Evolutionary conservation across 1,140 invertebrate species (phyloP).

Genomic region (Zaprionus camerounensis): DNA sequence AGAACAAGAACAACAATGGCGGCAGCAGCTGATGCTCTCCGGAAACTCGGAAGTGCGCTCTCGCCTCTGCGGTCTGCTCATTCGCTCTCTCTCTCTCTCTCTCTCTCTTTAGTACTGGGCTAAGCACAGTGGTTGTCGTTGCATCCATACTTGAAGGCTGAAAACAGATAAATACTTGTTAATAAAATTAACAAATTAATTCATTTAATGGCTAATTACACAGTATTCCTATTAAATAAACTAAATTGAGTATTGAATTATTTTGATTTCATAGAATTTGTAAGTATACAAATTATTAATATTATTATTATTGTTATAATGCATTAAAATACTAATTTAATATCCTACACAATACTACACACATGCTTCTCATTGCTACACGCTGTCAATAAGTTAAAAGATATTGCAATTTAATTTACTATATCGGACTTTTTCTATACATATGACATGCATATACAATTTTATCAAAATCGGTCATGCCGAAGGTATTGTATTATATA

Average conservation of each 20-base stretch:
- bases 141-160: background rate
- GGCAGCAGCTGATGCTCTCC: slow-evolving; percentile 53
- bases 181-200: background rate
- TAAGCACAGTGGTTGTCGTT: slow-evolving; percentile 2
- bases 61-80: slow-evolving; percentile 12
- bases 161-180: background rate
- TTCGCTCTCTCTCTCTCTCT: background rate
- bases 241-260: background rate
- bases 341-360: background rate
- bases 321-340: background rate
- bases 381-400: too few species aligned
- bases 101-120: background rate
- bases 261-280: background rate
- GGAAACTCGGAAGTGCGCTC: background rate
- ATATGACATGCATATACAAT: too few species aligned
- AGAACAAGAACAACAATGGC: slow-evolving; percentile 22
- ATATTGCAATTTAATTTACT: too few species aligned
- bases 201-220: background rate
- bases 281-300: background rate
- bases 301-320: background rate
- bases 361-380: too few species aligned
- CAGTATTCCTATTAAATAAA: too few species aligned
- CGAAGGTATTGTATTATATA: too few species aligned
- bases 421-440: too few species aligned
- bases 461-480: too few species aligned